Percentiles rank a stretch among this genome's conserved stretches.
These are phyloP conservation scores for Athetis lepigone DNA, from an alignment of 2,888 invertebrate genomes.

Conservation along the genomic window DNA sequence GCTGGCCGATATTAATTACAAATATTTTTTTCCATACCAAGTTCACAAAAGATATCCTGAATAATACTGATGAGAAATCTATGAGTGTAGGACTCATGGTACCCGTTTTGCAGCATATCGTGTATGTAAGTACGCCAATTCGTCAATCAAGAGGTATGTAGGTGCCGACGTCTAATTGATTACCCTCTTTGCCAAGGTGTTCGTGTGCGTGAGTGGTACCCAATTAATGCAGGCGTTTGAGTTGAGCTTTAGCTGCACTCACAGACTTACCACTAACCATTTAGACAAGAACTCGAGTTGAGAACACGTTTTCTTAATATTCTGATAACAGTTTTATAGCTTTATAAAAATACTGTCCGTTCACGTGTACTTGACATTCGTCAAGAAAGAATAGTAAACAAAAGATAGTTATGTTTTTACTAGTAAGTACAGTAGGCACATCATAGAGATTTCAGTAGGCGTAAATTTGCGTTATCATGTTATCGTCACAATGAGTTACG, in stretches of 20 bases:
- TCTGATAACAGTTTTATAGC: no score
- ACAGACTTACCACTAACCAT: background rate
- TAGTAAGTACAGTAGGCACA: background rate
- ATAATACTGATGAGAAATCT: no score
- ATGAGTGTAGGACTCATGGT: no score
- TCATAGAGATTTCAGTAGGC: slow-evolving; percentile 12
- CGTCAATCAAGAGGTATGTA: no score
- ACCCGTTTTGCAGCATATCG: no score
- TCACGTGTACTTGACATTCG: slow-evolving; percentile 14
- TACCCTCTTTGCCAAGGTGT: background rate
- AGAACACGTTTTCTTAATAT: background rate
- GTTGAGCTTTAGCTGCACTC: background rate
- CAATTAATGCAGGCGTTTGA: slow-evolving; percentile 12
- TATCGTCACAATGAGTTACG: slow-evolving; percentile 29
- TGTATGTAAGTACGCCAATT: background rate
- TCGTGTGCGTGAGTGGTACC: background rate
- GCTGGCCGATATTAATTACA: no score
- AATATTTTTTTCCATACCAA: no score
- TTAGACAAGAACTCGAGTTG: background rate
- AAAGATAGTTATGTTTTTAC: slow-evolving; percentile 4
- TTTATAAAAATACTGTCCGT: slow-evolving; percentile 2
- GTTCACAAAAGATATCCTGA: no score
- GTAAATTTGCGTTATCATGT: slow-evolving; percentile 37
- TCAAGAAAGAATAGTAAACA: no score
- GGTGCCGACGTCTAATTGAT: background rate